Base-by-base conservation (phyloP, 1,140 invertebrate species). In the Zaprionus taronus region DNA sequence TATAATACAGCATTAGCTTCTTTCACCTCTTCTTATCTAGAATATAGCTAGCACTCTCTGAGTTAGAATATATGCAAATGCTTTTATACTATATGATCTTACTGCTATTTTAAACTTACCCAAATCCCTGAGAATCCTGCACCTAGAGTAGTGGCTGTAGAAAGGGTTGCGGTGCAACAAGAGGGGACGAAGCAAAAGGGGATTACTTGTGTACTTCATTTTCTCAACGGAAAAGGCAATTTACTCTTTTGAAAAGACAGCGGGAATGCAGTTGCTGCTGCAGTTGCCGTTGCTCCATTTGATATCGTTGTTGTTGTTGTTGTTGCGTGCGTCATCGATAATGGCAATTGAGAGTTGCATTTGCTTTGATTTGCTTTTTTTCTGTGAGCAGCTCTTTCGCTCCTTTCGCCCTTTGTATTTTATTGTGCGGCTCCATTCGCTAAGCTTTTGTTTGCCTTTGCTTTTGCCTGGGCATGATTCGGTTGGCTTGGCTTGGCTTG, bases 281-380 rank as follows among this genome's bases (percentile, higher is more conserved):
- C n/a, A 26, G 49, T 28, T 34, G 38, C 17, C 28, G 44, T 31
- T 34, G 38, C 36, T 63, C 5, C 36, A 38, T 15, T 38, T 47
- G 9, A 34, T 34, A 49, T 63, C 73, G 63, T 71, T 79, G 55
- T 49, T 53, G 41, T 71, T 71, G 31, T 28, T 64, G 38, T 55
- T 62, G 55, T 55, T 58, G 41, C 51, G 61, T 66, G 73, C 68
- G 73, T 71, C 72, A 12, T 83, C 83, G 83, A 87, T 86, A 86
- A 86, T 86, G 72, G 77, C 77, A 86, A 86, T 87, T 83, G 83
- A 83, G 83, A 83, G 67, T 86, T 86, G 83, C 85, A 89, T 87
- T 86, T 83, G 77, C 80, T 80, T 86, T 86, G 83, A 86, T 86
- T 86, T 86, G 83, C 63, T 80, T 74, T 71, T 71, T 73, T 68